A percentile compares a stretch with the other conserved stretches of the same genome.
phyloP scores from a whole-genome alignment of 2,888 invertebrate species.

The Acrobasis suavella region DNA sequence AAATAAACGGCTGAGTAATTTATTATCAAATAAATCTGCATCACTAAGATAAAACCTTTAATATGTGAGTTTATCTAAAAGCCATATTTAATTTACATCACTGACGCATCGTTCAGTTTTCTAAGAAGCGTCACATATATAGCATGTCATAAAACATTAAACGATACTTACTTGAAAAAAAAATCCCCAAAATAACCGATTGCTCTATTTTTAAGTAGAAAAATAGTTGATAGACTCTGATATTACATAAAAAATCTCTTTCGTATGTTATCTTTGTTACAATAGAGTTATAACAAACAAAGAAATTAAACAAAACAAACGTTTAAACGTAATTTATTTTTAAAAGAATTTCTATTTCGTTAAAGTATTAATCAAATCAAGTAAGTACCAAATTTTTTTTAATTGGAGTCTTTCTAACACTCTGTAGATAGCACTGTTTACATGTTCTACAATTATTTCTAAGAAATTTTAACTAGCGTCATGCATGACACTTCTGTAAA shows the following conservation, averaged over 20 bases:
- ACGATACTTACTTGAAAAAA: neutral
- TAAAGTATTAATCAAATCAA: neutral
- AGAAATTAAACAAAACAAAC: too few relatives aligned
- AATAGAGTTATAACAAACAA: too few relatives aligned
- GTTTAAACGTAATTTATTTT: too few relatives aligned
- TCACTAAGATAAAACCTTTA: neutral
- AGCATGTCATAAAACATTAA: neutral
- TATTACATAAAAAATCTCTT: too few relatives aligned
- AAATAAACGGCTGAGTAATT: constrained; percentile 1
- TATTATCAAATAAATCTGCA: constrained; percentile 11
- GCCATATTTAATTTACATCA: constrained; percentile 1
- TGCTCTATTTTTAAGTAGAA: too few relatives aligned
- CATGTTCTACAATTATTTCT: neutral
- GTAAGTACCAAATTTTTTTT: neutral
- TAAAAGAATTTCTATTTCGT: too few relatives aligned
- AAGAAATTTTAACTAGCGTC: neutral
- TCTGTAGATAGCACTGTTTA: neutral
- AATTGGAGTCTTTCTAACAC: neutral
- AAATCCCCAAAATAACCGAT: too few relatives aligned
- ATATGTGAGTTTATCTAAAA: neutral
- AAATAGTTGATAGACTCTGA: too few relatives aligned
- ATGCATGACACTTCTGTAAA: neutral
- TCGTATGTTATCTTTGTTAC: too few relatives aligned
- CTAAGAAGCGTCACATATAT: neutral
- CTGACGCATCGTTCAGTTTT: neutral